Percentiles rank a stretch among this genome's conserved stretches.
These are phyloP conservation scores for Gallinago paraguaiae DNA, from an alignment of 2,113 vertebrate species.

Conservation along the genomic window DNA sequence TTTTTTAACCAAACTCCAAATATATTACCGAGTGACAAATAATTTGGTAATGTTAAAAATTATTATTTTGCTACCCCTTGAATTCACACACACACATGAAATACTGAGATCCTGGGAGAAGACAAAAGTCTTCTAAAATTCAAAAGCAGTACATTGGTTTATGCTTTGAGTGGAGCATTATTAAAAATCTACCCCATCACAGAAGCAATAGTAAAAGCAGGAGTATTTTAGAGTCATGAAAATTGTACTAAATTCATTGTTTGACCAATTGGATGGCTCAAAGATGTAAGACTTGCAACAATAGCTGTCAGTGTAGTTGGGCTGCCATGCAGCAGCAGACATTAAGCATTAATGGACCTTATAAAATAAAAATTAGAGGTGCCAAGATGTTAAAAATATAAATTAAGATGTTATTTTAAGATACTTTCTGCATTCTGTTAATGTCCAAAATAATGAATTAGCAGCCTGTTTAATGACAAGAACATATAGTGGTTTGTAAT, in stretches of 20 bases:
- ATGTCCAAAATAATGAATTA: conserved; percentile 20
- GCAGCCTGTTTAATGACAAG: conserved; percentile 16
- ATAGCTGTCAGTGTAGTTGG: neutral
- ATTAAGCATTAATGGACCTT: conserved; percentile 28
- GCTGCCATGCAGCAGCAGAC: neutral
- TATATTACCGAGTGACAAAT: neutral
- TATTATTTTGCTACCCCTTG: neutral
- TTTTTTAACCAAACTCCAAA: neutral
- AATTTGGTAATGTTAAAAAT: neutral
- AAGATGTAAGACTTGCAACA: neutral
- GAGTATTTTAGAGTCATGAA: neutral
- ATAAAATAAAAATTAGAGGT: conserved; percentile 38
- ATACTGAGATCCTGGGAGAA: neutral
- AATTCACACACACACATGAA: neutral
- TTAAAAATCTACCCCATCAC: neutral
- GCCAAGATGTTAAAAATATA: neutral
- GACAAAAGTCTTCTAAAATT: neutral
- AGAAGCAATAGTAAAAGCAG: neutral
- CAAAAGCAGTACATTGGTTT: neutral
- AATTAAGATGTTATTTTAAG: conserved; percentile 30
- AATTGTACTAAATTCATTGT: neutral
- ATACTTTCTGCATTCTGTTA: conserved; percentile 28
- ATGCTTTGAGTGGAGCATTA: neutral
- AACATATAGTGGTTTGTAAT: neutral
- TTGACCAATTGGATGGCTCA: neutral